These are phyloP conservation scores for Cydia fagiglandana DNA, from an alignment of 1,140 invertebrate species.

Conservation along the genomic window DNA sequence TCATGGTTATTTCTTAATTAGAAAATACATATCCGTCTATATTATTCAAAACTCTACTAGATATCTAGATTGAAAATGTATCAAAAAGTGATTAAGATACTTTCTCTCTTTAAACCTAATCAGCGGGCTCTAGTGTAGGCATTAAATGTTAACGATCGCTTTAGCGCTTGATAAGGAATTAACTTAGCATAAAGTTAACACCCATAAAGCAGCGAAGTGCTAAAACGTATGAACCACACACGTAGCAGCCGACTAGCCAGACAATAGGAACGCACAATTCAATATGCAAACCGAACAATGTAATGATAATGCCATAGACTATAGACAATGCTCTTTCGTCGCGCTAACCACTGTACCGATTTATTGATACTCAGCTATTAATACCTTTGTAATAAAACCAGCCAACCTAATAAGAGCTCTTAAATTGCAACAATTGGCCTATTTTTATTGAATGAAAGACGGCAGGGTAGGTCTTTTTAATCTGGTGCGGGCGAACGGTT, in stretches of 20 bases:
- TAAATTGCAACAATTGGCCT: conserved; percentile 38
- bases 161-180: conserved; percentile 21
- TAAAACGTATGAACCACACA: conserved; percentile 54
- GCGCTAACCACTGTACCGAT: conserved; percentile 71
- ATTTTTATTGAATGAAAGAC: conserved; percentile 33
- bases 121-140: neutral
- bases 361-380: conserved; percentile 73
- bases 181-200: conserved; percentile 32
- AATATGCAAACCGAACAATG: conserved; percentile 74
- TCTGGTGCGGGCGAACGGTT: conserved; percentile 48
- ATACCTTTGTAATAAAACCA: conserved; percentile 64
- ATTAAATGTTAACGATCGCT: conserved; percentile 20
- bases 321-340: conserved; percentile 74
- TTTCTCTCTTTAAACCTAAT: neutral
- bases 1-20: conserved; percentile 16
- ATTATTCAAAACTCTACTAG: neutral
- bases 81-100: neutral
- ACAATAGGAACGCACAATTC: conserved; percentile 74
- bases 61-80: neutral
- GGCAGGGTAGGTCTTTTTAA: conserved; percentile 45
- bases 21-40: neutral
- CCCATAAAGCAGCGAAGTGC: conserved; percentile 25
- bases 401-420: conserved; percentile 52
- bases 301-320: conserved; percentile 68
- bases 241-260: conserved; percentile 54